Percentiles rank a stretch among this genome's conserved stretches.
Evolutionary conservation across 2,797 vertebrate genomes (phyloP).

Genomic region (Acropternis orthonyx): DNA sequence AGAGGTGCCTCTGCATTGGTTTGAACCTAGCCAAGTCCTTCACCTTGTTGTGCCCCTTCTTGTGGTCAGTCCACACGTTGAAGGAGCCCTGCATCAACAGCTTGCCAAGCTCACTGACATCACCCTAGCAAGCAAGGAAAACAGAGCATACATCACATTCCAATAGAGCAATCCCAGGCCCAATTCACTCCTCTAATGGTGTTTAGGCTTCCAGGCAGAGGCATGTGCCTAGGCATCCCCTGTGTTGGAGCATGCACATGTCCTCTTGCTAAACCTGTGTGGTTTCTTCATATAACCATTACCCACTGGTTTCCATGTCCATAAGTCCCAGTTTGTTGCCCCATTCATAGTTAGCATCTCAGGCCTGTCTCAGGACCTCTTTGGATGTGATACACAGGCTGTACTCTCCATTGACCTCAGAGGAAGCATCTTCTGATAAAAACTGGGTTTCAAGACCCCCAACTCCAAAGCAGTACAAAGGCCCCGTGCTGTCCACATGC

Average conservation of each 20-base stretch:
- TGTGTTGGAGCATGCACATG: neutral
- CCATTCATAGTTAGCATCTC: neutral
- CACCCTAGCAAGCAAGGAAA: conserved; percentile 78
- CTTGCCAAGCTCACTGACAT: conserved; percentile 89
- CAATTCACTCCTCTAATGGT: neutral
- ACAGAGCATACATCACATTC: neutral
- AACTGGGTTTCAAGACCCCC: neutral
- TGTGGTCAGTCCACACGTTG: conserved; percentile 93
- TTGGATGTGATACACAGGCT: neutral
- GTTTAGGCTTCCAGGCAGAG: neutral
- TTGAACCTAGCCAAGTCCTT: conserved; percentile 95
- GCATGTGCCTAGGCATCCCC: neutral
- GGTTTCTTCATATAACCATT: neutral
- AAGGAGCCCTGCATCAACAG: conserved; percentile 92
- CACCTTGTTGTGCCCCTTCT: conserved; percentile 92
- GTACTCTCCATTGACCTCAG: neutral
- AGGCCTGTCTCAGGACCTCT: neutral
- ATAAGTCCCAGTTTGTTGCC: neutral
- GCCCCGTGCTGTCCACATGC: neutral
- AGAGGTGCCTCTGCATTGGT: conserved; percentile 94
- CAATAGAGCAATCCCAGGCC: neutral
- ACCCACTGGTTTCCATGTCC: neutral
- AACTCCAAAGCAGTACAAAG: neutral
- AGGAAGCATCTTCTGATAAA: neutral
- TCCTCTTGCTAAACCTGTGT: neutral